These are phyloP conservation scores for Hemicrepidius hirtus DNA, from an alignment of 2,888 invertebrate species.

Conservation along the genomic window DNA sequence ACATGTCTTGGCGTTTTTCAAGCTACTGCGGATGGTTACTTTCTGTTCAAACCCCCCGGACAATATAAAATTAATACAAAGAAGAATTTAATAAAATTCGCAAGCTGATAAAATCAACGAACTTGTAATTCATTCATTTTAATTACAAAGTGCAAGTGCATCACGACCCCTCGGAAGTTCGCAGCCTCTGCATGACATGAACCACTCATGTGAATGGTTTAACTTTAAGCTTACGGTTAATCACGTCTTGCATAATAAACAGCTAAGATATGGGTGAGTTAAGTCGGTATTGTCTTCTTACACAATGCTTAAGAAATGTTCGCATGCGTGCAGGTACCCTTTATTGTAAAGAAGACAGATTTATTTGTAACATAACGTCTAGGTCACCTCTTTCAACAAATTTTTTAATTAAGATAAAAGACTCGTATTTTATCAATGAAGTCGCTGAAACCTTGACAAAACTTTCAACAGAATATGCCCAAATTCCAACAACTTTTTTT, in stretches of 20 bases:
- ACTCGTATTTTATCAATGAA: too few species aligned
- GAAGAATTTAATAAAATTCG: too few species aligned
- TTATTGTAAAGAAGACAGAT: not conserved
- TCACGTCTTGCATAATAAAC: constrained; percentile 40
- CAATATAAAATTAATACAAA: too few species aligned
- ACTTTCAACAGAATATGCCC: too few species aligned
- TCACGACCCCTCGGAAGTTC: not conserved
- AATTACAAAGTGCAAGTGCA: constrained; percentile 8
- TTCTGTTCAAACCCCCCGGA: too few species aligned
- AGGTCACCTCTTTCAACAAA: not conserved
- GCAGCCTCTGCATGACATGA: constrained; percentile 5
- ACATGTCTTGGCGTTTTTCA: too few species aligned
- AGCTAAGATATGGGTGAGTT: constrained; percentile 44
- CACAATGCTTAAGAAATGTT: constrained; percentile 43
- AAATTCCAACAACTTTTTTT: too few species aligned
- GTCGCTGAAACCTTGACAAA: too few species aligned
- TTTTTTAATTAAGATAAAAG: not conserved
- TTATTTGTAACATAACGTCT: constrained; percentile 10
- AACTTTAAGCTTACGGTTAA: constrained; percentile 39
- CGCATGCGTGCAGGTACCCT: constrained; percentile 41
- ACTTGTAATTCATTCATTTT: too few species aligned
- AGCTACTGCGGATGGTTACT: too few species aligned
- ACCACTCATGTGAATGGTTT: constrained; percentile 37
- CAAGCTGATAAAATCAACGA: too few species aligned
- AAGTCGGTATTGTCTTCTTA: constrained; percentile 33